Conservation (phyloP, 2,888 invertebrate genomes). For the Stenotaenia linearis region DNA sequence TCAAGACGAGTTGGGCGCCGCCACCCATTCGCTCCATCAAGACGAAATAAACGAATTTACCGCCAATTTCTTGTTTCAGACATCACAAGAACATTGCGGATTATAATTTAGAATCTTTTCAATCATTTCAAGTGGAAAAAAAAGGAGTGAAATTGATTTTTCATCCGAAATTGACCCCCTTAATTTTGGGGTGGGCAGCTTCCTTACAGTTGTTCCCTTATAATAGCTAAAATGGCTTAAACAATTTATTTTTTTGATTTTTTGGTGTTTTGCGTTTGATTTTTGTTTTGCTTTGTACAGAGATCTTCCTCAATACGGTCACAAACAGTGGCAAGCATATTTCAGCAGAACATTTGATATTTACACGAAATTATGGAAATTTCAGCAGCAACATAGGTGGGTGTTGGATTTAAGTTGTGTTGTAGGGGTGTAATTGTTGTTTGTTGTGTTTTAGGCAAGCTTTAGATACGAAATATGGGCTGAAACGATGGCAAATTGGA, state of each 20-base stretch:
- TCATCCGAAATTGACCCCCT: not conserved
- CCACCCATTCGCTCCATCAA: not conserved
- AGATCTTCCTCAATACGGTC: constrained; percentile 93
- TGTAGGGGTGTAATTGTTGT: no score
- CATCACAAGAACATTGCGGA: not conserved
- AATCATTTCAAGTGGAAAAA: not conserved
- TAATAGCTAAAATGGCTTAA: not conserved
- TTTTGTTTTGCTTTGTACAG: no score
- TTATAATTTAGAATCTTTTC: not conserved
- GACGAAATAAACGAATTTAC: constrained; percentile 7
- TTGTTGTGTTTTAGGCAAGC: constrained; percentile 57
- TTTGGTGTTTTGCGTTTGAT: no score
- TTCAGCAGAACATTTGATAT: constrained; percentile 96
- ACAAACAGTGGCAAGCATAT: constrained; percentile 96
- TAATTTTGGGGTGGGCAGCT: not conserved
- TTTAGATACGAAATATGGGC: constrained; percentile 84
- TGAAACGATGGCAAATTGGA: constrained; percentile 97
- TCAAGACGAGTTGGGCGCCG: not conserved
- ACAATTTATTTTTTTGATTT: no score
- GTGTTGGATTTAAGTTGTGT: no score
- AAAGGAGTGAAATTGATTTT: not conserved
- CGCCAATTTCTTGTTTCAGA: not conserved
- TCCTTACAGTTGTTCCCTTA: not conserved
- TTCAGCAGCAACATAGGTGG: constrained; percentile 93
- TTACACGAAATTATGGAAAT: constrained; percentile 96